A percentile compares a stretch with the other conserved stretches of the same genome.
phyloP scores from a whole-genome alignment of 2,797 vertebrate genomes.

The Passerculus sandwichensis region DNA sequence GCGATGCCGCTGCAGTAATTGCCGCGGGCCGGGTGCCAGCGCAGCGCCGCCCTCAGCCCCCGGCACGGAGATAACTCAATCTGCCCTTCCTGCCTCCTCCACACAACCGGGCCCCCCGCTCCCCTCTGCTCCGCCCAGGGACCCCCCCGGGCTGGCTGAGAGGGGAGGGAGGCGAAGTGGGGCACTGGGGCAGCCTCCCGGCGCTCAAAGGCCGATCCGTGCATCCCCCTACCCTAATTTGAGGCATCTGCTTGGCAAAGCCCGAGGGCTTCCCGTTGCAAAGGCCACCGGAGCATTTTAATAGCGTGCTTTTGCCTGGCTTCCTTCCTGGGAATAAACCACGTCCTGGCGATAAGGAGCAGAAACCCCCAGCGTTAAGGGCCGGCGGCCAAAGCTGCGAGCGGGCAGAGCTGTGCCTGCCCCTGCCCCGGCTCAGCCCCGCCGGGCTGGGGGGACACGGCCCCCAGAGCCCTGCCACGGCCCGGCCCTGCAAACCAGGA shows the following conservation, averaged over 20 bases:
- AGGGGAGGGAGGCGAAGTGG: rapidly evolving
- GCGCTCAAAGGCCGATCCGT: not conserved
- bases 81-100: not conserved
- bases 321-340: conserved; percentile 64
- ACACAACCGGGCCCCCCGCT: rapidly evolving
- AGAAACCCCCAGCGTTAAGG: not conserved
- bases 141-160: not conserved
- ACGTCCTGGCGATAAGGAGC: not conserved
- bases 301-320: not conserved
- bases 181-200: not conserved
- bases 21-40: conserved; percentile 21
- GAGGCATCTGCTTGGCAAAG: not conserved
- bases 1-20: not conserved
- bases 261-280: conserved; percentile 2
- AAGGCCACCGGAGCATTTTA: not conserved
- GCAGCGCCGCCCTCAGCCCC: not conserved
- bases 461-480: rapidly evolving
- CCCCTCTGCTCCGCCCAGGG: not conserved
- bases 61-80: not conserved
- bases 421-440: rapidly evolving
- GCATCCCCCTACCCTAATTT: not conserved
- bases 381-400: not conserved
- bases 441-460: not conserved
- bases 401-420: rapidly evolving
- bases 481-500: not conserved